phyloP scores from a whole-genome alignment of 2,113 vertebrate species.

The Python bivittatus region DNA sequence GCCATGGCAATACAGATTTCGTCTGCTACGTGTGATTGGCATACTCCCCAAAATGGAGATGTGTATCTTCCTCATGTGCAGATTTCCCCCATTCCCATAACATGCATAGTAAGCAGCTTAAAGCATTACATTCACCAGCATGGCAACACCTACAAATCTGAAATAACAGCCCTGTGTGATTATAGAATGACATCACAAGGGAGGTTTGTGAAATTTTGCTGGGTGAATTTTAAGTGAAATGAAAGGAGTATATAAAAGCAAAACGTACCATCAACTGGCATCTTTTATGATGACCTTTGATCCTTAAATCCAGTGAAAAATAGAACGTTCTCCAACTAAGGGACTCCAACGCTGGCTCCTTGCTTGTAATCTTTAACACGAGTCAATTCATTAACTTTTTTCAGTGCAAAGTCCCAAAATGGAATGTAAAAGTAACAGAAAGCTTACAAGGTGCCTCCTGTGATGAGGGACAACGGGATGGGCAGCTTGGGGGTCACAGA shows the following conservation, averaged over 20 bases:
- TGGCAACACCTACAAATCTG: no score
- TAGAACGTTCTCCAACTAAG: background rate
- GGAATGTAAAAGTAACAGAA: background rate
- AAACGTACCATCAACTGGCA: background rate
- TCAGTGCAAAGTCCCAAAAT: background rate
- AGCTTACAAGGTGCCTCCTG: background rate
- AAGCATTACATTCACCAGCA: no score
- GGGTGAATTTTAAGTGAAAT: background rate
- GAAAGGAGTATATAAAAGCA: background rate
- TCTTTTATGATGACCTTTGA: background rate
- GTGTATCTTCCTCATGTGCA: no score
- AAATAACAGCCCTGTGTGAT: background rate
- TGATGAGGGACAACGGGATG: background rate
- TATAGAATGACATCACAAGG: background rate
- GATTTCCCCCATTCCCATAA: no score
- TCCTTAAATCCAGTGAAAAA: background rate
- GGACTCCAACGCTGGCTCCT: background rate
- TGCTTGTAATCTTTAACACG: background rate
- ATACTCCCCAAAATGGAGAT: no score
- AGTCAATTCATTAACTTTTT: background rate
- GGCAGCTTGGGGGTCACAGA: no score
- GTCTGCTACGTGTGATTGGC: no score
- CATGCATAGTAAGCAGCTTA: no score
- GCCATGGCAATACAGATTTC: no score
- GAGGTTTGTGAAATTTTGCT: background rate